phyloP scores from a whole-genome alignment of 1,140 invertebrate genomes.

The Drosophila fuyamai region DNA sequence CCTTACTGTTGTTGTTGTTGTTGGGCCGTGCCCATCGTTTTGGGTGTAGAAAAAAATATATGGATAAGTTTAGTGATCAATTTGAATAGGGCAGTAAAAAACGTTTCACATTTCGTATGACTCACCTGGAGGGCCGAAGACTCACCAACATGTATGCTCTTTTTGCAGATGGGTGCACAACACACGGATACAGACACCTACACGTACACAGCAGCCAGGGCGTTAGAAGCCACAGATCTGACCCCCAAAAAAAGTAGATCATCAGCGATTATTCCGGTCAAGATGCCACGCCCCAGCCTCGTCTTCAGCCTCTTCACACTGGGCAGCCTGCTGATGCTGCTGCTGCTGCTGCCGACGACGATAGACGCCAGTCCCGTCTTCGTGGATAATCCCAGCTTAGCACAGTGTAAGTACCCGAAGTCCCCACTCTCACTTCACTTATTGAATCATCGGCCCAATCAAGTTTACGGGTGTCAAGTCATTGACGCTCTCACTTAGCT shows the following conservation, averaged over 20 bases:
- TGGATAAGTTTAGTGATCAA: conserved; percentile 45
- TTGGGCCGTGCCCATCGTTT: conserved; percentile 47
- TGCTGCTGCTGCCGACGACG: conserved; percentile 19
- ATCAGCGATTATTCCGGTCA: conserved; percentile 14
- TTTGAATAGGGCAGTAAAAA: conserved; percentile 61
- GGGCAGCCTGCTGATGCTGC: conserved; percentile 44
- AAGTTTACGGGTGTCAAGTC: conserved; percentile 26
- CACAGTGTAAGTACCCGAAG: conserved; percentile 77
- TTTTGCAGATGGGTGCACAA: conserved; percentile 71
- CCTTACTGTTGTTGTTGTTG: not conserved
- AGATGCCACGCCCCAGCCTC: conserved; percentile 42
- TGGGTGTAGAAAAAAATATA: conserved; percentile 43
- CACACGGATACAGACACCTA: conserved; percentile 26
- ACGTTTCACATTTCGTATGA: conserved; percentile 67
- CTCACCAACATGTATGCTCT: conserved; percentile 10
- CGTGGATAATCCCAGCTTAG: conserved; percentile 84
- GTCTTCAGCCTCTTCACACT: conserved; percentile 52
- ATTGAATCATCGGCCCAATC: conserved; percentile 29
- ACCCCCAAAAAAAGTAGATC: conserved; percentile 22
- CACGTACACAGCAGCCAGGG: conserved; percentile 32
- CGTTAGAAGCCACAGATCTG: conserved; percentile 35
- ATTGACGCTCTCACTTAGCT: conserved; percentile 38
- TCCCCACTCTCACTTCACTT: not conserved
- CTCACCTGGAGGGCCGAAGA: conserved; percentile 31
- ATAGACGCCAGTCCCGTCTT: conserved; percentile 72